Evolutionary conservation across 30 jellyfish, hydroid and myxozoan species (phyloP), one percentile per base, ranked within the genome.

Genomic region (Aurelia aurita): DNA sequence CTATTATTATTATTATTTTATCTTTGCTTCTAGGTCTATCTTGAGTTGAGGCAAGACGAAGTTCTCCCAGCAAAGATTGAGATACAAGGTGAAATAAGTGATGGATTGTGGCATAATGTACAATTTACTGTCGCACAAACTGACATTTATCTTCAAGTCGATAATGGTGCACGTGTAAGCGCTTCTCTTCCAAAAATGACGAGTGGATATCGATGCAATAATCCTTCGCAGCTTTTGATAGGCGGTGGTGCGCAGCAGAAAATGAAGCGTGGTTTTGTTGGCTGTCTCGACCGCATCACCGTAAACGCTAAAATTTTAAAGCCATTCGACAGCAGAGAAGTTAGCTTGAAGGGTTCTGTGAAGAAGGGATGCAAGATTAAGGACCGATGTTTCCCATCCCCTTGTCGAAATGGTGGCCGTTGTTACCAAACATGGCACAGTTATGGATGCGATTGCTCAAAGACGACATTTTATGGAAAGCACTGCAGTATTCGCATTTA

Each of bases 371-470:
- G 98, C 81, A 59, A 74, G 18, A 45, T 91, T 12, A 72, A 60
- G 16, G 96, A 91, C 85, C 73, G 81, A 58, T 91, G 98, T 35
- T 91, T 81, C 75, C 98, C 98, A 10, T 61, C 85, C 27, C 98
- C 98, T 3, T 91, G 98, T 39, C 86, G 84, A 12, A 91, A 91
- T 47, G 88, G 81, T 25, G 98, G 98, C 18, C 70, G 77, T 1
- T 91, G 98, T 67, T 60, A 18, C 23, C 98, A 91, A 51, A 65
- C 89, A 5, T 85, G 98, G 96, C 77, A 71, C 23, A 88, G 87
- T 19, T 79, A 79, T 67, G 86, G 82, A 19, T 91, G 98, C 35
- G 95, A 91, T 47, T 91, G 98, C 31, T 60, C 98, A 19, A 61
- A 62, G 73, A 91, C 96, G 9, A 69, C 84, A 31, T 87, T 85